Base-by-base conservation (phyloP, 2,888 invertebrate genomes). In the Sabatieria punctata region DNA sequence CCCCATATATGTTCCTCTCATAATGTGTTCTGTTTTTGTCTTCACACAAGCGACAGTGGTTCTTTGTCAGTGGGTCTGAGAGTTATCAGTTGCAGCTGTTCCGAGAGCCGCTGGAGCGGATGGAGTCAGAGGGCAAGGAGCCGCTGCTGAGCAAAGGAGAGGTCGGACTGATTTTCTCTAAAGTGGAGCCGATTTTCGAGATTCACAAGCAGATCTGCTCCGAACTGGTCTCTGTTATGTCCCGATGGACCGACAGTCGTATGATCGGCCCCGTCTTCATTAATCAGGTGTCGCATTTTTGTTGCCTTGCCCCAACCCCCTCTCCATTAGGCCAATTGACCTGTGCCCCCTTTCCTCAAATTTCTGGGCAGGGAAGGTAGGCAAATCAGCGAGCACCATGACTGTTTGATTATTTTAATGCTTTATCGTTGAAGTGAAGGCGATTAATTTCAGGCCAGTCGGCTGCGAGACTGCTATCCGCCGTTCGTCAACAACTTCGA, bases 401-500 rank as follows among this genome's bases (percentile, higher is more conserved):
- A n/a, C n/a, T n/a, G n/a, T n/a, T n/a, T n/a, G 13, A 33, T 33
- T 33, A 33, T 33, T 33, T 33, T 33, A 13, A 33, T 13, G 33
- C 11, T 33, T 33, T 13, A 33, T 33, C 11, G n/a, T 13, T 13
- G 11, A 33, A 33, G n/a, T 13, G n/a, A 33, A 33, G 11, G n/a
- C n/a, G 33, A 13, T 33, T 33, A 11, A 33, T 33, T 33, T 13
- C 58, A 74, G 73, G 80, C 83, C 45, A 79, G 82, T 46, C 85
- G 83, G 61, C 74, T 95, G 65, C 76, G 82, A 55, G 88, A 85
- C 70, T 85, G 88, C 1, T 97, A 97, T 72, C 93, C 93, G 51
- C 88, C 91, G 21, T 97, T 89, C 71, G 83, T 97, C 46, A 97
- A 97, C 72, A 93, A 85, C 72, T 93, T 91, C 69, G 93, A 95